Percentiles rank a stretch among this genome's conserved stretches.
Conservation (phyloP, 2,797 vertebrate species). For the Anniella stebbinsi region DNA sequence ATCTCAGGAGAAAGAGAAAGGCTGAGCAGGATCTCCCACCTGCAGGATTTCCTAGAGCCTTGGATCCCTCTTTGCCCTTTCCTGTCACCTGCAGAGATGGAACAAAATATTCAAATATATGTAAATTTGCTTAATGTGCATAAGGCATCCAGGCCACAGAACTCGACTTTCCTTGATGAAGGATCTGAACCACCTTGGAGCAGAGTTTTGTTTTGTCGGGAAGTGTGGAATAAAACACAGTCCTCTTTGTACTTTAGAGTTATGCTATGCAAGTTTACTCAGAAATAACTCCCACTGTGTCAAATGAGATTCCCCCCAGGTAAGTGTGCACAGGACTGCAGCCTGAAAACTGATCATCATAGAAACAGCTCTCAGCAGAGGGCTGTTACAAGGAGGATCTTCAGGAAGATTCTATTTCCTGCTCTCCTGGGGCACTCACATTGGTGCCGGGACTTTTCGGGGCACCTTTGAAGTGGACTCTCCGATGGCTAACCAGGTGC, state of each 20-base stretch:
- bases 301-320: too few species aligned
- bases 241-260: neutral
- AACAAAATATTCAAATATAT: neutral
- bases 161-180: neutral
- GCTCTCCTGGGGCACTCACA: neutral
- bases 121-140: neutral
- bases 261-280: neutral
- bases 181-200: neutral
- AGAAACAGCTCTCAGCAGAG: neutral
- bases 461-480: conserved; percentile 14
- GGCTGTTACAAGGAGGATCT: too few species aligned
- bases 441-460: neutral
- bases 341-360: neutral
- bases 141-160: neutral
- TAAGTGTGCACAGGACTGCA: neutral
- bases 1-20: neutral
- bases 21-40: neutral
- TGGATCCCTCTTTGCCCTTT: neutral
- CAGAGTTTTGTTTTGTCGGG: neutral
- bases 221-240: neutral
- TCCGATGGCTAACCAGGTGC: neutral
- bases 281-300: neutral
- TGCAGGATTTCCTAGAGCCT: too few species aligned
- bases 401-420: conserved; percentile 20
- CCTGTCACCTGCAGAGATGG: neutral